Percentiles rank a stretch among this genome's conserved stretches.
Conservation (phyloP, 2,888 invertebrate species). For the Eilema sororculum region DNA sequence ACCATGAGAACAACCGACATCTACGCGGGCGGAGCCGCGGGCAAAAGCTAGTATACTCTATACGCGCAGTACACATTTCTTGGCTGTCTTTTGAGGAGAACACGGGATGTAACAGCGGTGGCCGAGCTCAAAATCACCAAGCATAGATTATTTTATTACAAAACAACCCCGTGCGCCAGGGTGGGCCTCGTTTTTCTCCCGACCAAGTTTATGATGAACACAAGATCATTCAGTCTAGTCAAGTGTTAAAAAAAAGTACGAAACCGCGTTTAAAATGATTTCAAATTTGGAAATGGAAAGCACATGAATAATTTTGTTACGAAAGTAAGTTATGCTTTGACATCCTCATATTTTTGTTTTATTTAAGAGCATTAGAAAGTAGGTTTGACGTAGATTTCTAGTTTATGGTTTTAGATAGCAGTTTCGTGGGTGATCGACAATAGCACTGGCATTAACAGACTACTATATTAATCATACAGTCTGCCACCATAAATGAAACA, state of each 20-base stretch:
- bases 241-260: neutral
- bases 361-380: conserved; percentile 6
- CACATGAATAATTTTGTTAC: conserved; percentile 1
- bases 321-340: conserved; percentile 15
- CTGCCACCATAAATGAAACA: neutral
- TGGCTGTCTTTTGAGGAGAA: too few species aligned
- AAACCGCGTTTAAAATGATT: neutral
- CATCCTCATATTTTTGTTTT: conserved; percentile 7
- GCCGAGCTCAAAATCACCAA: too few species aligned
- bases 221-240: too few species aligned
- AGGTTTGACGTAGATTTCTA: neutral
- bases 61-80: too few species aligned
- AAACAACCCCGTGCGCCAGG: too few species aligned
- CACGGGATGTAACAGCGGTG: too few species aligned
- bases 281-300: conserved; percentile 4
- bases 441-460: neutral
- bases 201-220: too few species aligned
- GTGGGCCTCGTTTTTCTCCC: too few species aligned
- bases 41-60: too few species aligned
- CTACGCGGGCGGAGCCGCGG: too few species aligned
- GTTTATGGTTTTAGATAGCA: conserved; percentile 2
- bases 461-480: neutral
- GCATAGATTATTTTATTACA: too few species aligned
- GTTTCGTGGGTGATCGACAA: neutral
- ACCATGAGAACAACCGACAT: too few species aligned